A percentile compares a stretch with the other conserved stretches of the same genome.
phyloP scores from a whole-genome alignment of 2,888 invertebrate genomes.

The Drosophila melanosoma region DNA sequence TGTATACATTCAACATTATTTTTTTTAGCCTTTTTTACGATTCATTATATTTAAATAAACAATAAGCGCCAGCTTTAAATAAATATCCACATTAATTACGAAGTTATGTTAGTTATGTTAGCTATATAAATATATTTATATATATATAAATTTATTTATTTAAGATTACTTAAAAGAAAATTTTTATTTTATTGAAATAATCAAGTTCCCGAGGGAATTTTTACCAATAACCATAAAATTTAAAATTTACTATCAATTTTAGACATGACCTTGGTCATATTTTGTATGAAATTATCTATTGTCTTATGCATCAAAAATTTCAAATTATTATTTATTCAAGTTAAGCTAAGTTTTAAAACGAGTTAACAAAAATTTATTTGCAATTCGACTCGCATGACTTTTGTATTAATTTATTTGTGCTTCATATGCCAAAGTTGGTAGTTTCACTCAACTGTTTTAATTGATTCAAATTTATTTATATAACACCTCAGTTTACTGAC shows the following conservation, averaged over 20 bases:
- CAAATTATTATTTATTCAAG: neutral
- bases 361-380: conserved; percentile 6
- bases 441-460: conserved; percentile 13
- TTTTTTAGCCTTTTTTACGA: neutral
- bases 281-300: neutral
- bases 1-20: neutral
- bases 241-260: neutral
- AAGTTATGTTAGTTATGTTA: neutral
- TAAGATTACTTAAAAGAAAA: neutral
- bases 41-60: neutral
- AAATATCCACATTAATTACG: neutral
- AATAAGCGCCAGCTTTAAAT: conserved; percentile 2
- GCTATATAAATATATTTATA: neutral
- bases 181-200: neutral
- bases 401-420: conserved; percentile 24
- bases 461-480: conserved; percentile 18
- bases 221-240: neutral
- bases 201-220: neutral
- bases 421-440: conserved; percentile 10
- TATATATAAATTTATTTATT: neutral
- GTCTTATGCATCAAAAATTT: no score
- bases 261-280: neutral
- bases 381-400: conserved; percentile 14
- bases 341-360: neutral
- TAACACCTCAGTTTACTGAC: conserved; percentile 47